These are phyloP conservation scores for Dynastes maya DNA, from an alignment of 2,888 invertebrate species.

Conservation along the genomic window DNA sequence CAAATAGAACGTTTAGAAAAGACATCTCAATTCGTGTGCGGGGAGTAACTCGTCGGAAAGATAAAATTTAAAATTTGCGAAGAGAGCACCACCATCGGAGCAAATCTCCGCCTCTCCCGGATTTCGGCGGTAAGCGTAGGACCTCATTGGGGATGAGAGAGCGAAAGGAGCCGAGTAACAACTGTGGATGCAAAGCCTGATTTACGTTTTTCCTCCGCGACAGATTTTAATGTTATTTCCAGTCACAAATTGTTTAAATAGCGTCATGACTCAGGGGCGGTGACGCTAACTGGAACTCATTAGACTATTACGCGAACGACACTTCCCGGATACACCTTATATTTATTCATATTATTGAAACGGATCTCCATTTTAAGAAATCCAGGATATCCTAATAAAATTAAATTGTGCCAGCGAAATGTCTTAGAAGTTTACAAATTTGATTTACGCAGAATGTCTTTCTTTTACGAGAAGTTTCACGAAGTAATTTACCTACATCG, in stretches of 20 bases:
- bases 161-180: conserved; percentile 40
- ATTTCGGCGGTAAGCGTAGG: not conserved
- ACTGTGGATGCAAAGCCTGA: conserved; percentile 69
- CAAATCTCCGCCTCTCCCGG: conserved; percentile 35
- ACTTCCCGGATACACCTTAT: conserved; percentile 68
- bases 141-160: conserved; percentile 12
- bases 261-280: conserved; percentile 71
- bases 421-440: conserved; percentile 42
- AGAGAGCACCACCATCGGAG: conserved; percentile 44
- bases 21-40: conserved; percentile 20
- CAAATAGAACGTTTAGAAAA: conserved; percentile 27
- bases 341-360: conserved; percentile 72
- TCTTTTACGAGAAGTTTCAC: not conserved
- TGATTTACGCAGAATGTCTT: conserved; percentile 35
- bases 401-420: conserved; percentile 40
- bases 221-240: conserved; percentile 73
- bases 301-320: conserved; percentile 63
- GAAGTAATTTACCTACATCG: not conserved
- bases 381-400: conserved; percentile 47
- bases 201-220: conserved; percentile 70
- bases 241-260: conserved; percentile 74
- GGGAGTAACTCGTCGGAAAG: conserved; percentile 37
- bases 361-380: conserved; percentile 64
- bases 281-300: conserved; percentile 72
- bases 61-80: conserved; percentile 53